These are phyloP conservation scores for Aleiodes alternator DNA, from an alignment of 2,888 invertebrate genomes.

Conservation along the genomic window DNA sequence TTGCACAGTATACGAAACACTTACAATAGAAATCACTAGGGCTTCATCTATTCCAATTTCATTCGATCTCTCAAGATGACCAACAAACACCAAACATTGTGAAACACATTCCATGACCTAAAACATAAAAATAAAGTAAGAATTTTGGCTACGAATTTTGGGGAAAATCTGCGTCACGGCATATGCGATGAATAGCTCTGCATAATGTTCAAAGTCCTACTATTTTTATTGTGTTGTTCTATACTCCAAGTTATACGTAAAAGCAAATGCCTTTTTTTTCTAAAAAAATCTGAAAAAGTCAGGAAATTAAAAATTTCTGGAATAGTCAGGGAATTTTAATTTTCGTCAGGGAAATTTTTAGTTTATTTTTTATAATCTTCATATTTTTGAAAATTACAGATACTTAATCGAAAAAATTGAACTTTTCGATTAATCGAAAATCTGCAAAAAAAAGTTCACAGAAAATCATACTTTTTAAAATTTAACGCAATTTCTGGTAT, in stretches of 20 bases:
- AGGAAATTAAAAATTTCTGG: too few relatives aligned
- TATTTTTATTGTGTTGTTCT: background rate
- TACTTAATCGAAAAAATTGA: too few relatives aligned
- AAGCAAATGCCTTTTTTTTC: background rate
- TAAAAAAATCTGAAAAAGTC: background rate
- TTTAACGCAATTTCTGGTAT: too few relatives aligned
- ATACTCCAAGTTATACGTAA: background rate
- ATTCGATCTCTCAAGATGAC: conserved; percentile 12
- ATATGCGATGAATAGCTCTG: background rate
- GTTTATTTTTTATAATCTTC: too few relatives aligned
- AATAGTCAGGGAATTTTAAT: too few relatives aligned
- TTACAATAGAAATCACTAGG: conserved; percentile 2
- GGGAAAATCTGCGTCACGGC: background rate
- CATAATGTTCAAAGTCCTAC: conserved; percentile 4
- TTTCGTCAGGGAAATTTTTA: too few relatives aligned
- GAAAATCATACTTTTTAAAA: too few relatives aligned
- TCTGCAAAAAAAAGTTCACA: too few relatives aligned
- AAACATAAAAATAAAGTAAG: conserved; percentile 24
- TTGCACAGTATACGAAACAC: background rate
- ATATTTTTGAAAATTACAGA: too few relatives aligned
- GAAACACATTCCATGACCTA: conserved; percentile 27
- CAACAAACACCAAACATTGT: background rate
- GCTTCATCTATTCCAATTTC: conserved; percentile 12
- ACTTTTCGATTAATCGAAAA: too few relatives aligned
- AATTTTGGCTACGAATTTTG: conserved; percentile 15